A percentile compares a stretch with the other conserved stretches of the same genome.
Evolutionary conservation across 2,888 invertebrate species (phyloP).

Genomic region (Biston stratarius): DNA sequence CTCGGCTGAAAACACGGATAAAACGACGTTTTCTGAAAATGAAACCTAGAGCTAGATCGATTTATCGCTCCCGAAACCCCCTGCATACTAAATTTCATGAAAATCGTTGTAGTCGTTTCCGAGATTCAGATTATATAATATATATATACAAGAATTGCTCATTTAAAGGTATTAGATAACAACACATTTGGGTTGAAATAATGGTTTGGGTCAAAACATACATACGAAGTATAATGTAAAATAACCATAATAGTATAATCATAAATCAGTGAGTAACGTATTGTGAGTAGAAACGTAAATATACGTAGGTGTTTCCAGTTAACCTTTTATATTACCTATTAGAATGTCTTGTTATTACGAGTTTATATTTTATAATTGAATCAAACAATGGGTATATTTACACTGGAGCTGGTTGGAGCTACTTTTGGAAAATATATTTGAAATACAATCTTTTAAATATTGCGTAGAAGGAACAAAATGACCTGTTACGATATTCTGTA

Average conservation of each 20-base stretch:
- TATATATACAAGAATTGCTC: too few relatives aligned
- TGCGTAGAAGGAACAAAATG: neutral
- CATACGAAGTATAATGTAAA: too few relatives aligned
- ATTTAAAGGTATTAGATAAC: too few relatives aligned
- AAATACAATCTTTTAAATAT: neutral
- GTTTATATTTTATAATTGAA: neutral
- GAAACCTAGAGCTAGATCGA: too few relatives aligned
- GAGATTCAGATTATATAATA: too few relatives aligned
- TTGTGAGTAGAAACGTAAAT: neutral
- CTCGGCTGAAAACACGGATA: too few relatives aligned
- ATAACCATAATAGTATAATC: too few relatives aligned
- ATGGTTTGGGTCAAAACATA: neutral
- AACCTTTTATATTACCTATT: conserved; percentile 1
- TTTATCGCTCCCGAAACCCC: too few relatives aligned
- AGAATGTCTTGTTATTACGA: neutral
- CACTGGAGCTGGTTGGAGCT: neutral
- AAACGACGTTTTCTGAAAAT: too few relatives aligned
- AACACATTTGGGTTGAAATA: neutral
- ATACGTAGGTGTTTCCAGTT: neutral
- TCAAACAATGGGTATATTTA: neutral
- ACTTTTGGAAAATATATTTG: neutral
- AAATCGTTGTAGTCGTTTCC: too few relatives aligned
- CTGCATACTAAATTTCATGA: too few relatives aligned
- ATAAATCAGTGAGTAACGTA: neutral
- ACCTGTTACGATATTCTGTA: too few relatives aligned